Base-by-base conservation (phyloP, 2,113 vertebrate species). In the Hippocampus guttulatus region DNA sequence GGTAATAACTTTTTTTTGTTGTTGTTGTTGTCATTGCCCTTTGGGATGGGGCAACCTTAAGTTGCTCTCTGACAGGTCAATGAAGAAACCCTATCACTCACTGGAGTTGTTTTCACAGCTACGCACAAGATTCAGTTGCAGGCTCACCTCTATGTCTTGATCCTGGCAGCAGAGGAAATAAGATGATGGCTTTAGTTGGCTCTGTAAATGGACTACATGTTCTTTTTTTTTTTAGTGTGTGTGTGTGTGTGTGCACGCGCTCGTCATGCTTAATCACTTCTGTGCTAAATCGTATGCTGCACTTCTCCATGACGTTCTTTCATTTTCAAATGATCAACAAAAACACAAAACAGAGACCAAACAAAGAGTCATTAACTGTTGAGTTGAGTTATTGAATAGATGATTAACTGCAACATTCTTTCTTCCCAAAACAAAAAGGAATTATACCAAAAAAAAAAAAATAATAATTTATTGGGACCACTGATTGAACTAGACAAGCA, bases 31-130 rank as follows among this genome's bases (percentile, higher is more conserved):
- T 79, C 79, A 77, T 69, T 83, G 83, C 80, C 76, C 87, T 81
- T 80, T 81, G 83, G 85, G 84, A 79, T 79, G 65, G 27, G 82
- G 58, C 49, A 80, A 87, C 88, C 88, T 79, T 68, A 78, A 85
- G 77, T 78, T 88, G 83, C 87, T 87, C 81, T 80, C 74, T 70
- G 67, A 67, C 54, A 57, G 71, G 61, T 75, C 75, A 76, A 75
- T 81, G 81, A 72, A 71, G 63, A 75, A 69, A 76, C 72, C 73
- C 58, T 77, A 74, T 79, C 69, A 52, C 75, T 85, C n/a, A 57
- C 52, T 52, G 69, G 75, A 79, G 69, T 64, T 84, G 80, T 79
- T 79, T 81, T 88, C 69, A 79, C 78, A 83, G 73, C 75, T 81
- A 81, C 71, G 78, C 69, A 73, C 64, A 68, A 74, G 67, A 70